Percentiles rank a stretch among this genome's conserved stretches.
Evolutionary conservation across 2,113 vertebrate species (phyloP).

Genomic region (Microtus ochrogaster): DNA sequence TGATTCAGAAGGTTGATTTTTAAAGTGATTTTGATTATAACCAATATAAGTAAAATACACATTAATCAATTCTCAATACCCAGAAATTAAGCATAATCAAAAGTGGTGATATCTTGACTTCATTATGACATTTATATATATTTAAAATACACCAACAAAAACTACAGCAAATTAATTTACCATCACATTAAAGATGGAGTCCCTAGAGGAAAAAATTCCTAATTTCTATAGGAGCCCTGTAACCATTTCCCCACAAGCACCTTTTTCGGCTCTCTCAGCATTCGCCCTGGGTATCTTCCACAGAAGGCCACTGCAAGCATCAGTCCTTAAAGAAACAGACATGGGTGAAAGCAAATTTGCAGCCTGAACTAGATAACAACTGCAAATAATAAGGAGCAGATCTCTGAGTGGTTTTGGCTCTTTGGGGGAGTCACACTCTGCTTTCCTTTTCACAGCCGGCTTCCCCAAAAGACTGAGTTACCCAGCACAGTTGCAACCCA

Average conservation of each 20-base stretch:
- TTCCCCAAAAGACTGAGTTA: neutral
- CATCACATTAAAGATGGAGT: neutral
- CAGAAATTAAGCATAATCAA: conserved; percentile 4
- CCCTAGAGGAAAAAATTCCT: conserved; percentile 32
- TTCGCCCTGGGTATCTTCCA: neutral
- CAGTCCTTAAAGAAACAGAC: neutral
- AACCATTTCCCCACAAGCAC: neutral
- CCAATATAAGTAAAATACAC: neutral
- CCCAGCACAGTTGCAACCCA: neutral
- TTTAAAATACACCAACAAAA: neutral
- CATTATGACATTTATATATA: conserved; percentile 18
- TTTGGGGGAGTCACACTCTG: neutral
- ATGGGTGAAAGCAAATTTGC: neutral
- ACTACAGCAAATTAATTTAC: neutral
- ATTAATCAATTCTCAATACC: neutral
- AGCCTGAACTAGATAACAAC: neutral
- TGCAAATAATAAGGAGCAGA: neutral
- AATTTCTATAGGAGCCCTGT: neutral
- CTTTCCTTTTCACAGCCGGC: neutral
- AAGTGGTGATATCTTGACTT: conserved; percentile 31
- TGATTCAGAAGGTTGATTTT: conserved; percentile 26
- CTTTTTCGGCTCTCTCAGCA: neutral
- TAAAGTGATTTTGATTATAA: neutral
- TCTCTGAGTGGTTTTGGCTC: neutral
- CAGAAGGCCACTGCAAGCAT: neutral